Conservation (phyloP, 2,113 vertebrate species). For the Daubentonia madagascariensis region DNA sequence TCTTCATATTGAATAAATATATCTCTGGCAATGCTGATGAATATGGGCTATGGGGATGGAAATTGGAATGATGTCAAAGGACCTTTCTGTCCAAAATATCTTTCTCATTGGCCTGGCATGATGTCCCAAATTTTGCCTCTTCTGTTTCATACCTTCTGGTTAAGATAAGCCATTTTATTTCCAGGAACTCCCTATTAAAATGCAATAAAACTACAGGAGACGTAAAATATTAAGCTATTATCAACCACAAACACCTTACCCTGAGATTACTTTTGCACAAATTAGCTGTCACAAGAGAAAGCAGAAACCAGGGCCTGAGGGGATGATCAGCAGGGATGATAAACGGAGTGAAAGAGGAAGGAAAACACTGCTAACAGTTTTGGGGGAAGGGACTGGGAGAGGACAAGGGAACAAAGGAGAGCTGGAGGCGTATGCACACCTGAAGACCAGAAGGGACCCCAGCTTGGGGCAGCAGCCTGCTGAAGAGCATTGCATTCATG, state of each 20-base stretch:
- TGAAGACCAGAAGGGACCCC: background rate
- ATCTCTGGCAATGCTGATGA: background rate
- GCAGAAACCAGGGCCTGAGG: background rate
- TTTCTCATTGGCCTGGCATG: background rate
- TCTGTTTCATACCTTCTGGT: slow-evolving; percentile 9
- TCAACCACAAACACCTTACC: slow-evolving; percentile 58
- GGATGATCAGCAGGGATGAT: background rate
- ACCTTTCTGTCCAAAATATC: background rate
- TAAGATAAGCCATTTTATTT: slow-evolving; percentile 37
- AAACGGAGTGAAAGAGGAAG: background rate
- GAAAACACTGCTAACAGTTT: background rate
- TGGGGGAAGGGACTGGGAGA: background rate
- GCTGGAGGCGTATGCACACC: background rate
- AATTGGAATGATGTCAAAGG: background rate
- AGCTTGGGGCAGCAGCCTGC: background rate
- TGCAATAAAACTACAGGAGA: slow-evolving; percentile 53
- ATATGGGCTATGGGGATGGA: background rate
- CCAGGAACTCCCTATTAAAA: slow-evolving; percentile 54
- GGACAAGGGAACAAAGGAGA: background rate
- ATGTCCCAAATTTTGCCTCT: background rate
- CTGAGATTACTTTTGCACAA: slow-evolving; percentile 46
- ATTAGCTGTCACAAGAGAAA: slow-evolving; percentile 55
- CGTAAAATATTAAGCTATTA: slow-evolving; percentile 68
- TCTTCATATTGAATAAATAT: background rate
- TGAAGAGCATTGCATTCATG: background rate